phyloP scores from a whole-genome alignment of 1,140 invertebrate genomes.

The Meloidogyne floridensis region DNA sequence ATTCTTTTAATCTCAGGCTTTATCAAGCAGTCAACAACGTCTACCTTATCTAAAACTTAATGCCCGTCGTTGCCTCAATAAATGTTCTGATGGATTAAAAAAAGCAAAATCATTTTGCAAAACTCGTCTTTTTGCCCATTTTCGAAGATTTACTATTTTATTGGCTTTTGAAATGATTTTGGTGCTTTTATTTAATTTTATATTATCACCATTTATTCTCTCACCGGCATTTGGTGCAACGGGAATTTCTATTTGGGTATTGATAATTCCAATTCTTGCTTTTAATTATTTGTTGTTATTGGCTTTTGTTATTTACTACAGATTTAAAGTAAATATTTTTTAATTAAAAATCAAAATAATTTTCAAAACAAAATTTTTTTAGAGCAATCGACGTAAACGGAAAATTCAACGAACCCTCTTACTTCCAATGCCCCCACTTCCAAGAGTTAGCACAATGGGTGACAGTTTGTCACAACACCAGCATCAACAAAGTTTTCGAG shows the following conservation, averaged over 20 bases:
- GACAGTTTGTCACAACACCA: constrained; percentile 9
- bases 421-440: constrained; percentile 28
- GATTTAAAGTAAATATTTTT: constrained; percentile 43
- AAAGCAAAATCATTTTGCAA: not conserved
- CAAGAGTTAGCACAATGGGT: constrained; percentile 19
- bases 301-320: constrained; percentile 41
- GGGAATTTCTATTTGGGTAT: constrained; percentile 36
- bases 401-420: constrained; percentile 9
- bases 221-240: constrained; percentile 33
- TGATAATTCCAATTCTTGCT: constrained; percentile 43
- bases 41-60: constrained; percentile 56
- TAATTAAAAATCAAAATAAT: not conserved
- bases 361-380: not conserved
- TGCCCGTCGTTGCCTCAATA: constrained; percentile 28
- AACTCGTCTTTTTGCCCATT: constrained; percentile 8
- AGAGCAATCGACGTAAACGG: constrained; percentile 18
- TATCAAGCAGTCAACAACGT: constrained; percentile 44
- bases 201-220: constrained; percentile 24
- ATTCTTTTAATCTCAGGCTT: constrained; percentile 1
- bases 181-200: constrained; percentile 35
- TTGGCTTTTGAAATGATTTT: constrained; percentile 24
- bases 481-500: not conserved
- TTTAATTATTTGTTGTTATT: constrained; percentile 48
- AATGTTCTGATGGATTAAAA: not conserved
- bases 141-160: constrained; percentile 21